Conservation (phyloP, 2,888 invertebrate genomes). For the Drosophila falleni region DNA sequence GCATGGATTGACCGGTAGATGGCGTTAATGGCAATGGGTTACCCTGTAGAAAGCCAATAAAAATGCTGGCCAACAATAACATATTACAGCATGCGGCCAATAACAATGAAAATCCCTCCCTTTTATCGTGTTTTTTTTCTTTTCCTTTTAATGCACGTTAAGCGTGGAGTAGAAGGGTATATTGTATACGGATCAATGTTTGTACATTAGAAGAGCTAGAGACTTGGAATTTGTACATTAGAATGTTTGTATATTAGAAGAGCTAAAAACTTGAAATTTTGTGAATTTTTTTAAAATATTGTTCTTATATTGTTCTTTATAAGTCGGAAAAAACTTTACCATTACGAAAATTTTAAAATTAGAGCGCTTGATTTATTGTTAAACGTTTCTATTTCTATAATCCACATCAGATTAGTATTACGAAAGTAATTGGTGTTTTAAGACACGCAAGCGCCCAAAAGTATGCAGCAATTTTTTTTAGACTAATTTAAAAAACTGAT, state of each 20-base stretch:
- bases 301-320: too few species aligned
- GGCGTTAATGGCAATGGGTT: slow-evolving; percentile 61
- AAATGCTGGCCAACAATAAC: slow-evolving; percentile 71
- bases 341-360: too few species aligned
- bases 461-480: neutral
- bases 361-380: too few species aligned
- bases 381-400: neutral
- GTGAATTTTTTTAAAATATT: too few species aligned
- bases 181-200: neutral
- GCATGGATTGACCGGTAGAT: slow-evolving; percentile 30
- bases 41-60: slow-evolving; percentile 72
- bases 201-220: neutral
- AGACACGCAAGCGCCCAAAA: neutral
- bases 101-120: slow-evolving; percentile 54
- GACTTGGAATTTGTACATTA: neutral
- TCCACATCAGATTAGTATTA: neutral
- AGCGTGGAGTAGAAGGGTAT: neutral
- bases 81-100: slow-evolving; percentile 71
- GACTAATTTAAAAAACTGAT: too few species aligned
- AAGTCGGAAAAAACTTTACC: too few species aligned
- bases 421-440: neutral
- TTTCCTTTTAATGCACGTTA: neutral
- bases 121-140: neutral
- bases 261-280: neutral
- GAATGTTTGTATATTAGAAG: neutral